These are phyloP conservation scores for Iselma pallidipennis DNA, from an alignment of 2,888 invertebrate genomes.

Conservation along the genomic window DNA sequence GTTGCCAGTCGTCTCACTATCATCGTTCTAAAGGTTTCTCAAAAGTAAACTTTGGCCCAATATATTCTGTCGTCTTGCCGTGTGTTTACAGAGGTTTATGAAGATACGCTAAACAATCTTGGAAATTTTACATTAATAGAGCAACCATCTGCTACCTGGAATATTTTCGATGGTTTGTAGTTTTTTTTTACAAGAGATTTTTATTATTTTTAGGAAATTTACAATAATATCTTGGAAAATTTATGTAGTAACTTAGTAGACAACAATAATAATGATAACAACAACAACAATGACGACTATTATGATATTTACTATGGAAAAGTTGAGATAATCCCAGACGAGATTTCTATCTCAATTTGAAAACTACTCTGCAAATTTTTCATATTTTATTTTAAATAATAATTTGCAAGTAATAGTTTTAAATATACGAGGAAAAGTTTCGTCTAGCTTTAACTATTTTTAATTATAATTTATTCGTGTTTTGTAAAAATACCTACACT, in stretches of 20 bases:
- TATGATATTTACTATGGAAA: neutral
- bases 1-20: neutral
- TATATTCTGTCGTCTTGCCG: constrained; percentile 23
- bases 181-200: constrained; percentile 6
- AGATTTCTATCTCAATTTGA: constrained; percentile 17
- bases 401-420: neutral
- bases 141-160: constrained; percentile 35
- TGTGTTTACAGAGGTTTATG: constrained; percentile 38
- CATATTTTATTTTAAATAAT: too few relatives aligned
- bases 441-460: neutral
- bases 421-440: too few relatives aligned
- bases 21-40: constrained; percentile 5
- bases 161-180: constrained; percentile 15
- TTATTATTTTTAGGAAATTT: constrained; percentile 7
- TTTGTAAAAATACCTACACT: too few relatives aligned
- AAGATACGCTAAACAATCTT: constrained; percentile 37
- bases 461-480: neutral
- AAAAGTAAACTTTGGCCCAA: constrained; percentile 35
- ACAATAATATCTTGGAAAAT: constrained; percentile 2
- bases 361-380: neutral
- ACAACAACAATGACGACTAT: neutral
- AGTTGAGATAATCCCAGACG: constrained; percentile 7
- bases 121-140: constrained; percentile 35
- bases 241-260: constrained; percentile 8
- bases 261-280: neutral